Conservation (phyloP, 1,140 invertebrate species). For the Cecropterus lyciades region DNA sequence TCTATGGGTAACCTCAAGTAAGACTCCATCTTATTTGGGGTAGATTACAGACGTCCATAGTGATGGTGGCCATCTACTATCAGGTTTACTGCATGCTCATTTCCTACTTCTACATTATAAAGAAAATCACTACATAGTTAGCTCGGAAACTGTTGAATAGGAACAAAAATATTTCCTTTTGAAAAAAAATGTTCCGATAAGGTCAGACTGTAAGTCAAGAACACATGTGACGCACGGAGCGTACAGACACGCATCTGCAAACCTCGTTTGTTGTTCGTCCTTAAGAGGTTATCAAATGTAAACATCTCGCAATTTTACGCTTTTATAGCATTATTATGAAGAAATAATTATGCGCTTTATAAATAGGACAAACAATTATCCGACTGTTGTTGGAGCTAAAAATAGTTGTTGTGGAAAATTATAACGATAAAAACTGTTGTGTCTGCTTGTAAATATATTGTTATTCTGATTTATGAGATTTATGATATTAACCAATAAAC, state of each 20-base stretch:
- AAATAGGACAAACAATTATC: slow-evolving; percentile 10
- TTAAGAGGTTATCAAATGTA: slow-evolving; percentile 31
- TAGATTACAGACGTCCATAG: no score
- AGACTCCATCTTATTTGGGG: no score
- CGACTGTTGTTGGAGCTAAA: neutral
- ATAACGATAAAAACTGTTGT: neutral
- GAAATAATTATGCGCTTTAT: slow-evolving; percentile 22
- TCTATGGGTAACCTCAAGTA: no score
- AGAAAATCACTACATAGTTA: no score
- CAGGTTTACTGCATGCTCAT: no score
- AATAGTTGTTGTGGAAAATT: slow-evolving; percentile 4
- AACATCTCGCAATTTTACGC: slow-evolving; percentile 33
- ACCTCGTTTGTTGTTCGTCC: slow-evolving; percentile 38
- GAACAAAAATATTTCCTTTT: no score
- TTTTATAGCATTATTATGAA: slow-evolving; percentile 16
- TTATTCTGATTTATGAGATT: neutral
- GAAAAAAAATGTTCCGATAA: slow-evolving; percentile 3
- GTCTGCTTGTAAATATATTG: neutral
- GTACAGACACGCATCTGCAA: slow-evolving; percentile 48
- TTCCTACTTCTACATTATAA: no score
- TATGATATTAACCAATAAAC: no score
- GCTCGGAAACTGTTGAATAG: no score
- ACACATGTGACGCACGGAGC: slow-evolving; percentile 60
- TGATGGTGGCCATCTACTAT: no score
- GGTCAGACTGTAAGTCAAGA: slow-evolving; percentile 60